Conservation (phyloP, 2,113 vertebrate genomes). For the Colaptes auratus region DNA sequence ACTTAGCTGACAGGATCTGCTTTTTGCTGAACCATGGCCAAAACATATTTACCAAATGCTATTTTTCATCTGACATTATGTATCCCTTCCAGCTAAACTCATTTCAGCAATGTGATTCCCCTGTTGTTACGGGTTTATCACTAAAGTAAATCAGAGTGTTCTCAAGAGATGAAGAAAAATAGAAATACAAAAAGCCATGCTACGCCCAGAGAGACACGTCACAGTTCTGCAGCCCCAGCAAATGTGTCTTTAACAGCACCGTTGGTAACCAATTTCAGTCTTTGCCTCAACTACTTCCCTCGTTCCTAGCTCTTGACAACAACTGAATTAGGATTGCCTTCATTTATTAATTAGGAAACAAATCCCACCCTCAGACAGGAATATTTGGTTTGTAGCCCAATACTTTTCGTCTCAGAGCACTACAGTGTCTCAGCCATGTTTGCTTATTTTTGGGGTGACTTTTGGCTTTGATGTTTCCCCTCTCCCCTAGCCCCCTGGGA, state of each 20-base stretch:
- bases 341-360: not conserved
- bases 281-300: not conserved
- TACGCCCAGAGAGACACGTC: not conserved
- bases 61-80: constrained; percentile 20
- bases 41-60: not conserved
- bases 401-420: not conserved
- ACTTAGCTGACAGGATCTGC: not conserved
- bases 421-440: accelerated
- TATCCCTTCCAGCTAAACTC: constrained; percentile 52
- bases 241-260: not conserved
- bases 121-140: not conserved
- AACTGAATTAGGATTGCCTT: not conserved
- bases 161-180: constrained; percentile 18
- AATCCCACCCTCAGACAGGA: not conserved
- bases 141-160: constrained; percentile 40
- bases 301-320: not conserved
- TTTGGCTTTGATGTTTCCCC: not conserved
- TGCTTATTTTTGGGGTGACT: accelerated
- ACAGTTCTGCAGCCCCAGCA: not conserved
- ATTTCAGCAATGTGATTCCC: constrained; percentile 24
- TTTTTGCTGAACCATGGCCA: constrained; percentile 8
- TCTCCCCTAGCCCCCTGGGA: not conserved
- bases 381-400: not conserved
- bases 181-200: not conserved
- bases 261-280: not conserved